Base-by-base conservation (phyloP, 2,113 vertebrate species). In the Amphiprion percula region DNA sequence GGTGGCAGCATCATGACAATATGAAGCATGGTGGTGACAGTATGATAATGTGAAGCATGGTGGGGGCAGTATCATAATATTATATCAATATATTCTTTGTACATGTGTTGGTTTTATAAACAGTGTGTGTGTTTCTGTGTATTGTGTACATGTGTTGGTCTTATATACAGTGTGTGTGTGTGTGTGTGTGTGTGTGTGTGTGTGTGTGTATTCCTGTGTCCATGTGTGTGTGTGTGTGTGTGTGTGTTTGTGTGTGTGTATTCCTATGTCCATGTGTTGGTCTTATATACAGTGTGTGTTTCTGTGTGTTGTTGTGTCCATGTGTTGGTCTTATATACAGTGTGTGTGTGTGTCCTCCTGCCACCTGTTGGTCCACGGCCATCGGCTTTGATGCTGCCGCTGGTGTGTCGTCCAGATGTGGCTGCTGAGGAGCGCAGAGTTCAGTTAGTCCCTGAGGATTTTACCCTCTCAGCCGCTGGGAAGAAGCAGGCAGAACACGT, bases 331-430 rank as follows among this genome's bases (percentile, higher is more conserved):
- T 65, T 26, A 50, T 21, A 21, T 41, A 26, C 66, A 15, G 56
- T 79, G 67, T 55, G 83, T 87, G 17, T 44, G 41, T 14, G 24
- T 0, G 26, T 28, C 41, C 28, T 52, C 60, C 54, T 49, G 53
- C 73, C 83, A 82, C 83, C 79, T 89, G 85, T 68, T 71, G 17
- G 41, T 83, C 54, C 65, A n/a, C 47, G 47, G 37, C 5, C 67
- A 61, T 44, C 6, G 70, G 55, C 85, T 93, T 93, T 91, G 91
- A 94, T 89, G 88, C 83, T 16, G 64, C 61, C 79, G 56, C 49
- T 81, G 70, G 84, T 79, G 85, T 90, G 87, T 87, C 77, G 65
- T 82, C 90, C 94, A 95, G 89, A 94, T 94, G 93, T 91, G 86
- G 73, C 28, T 5, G 79, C 74, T 80, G 77, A 79, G 65, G 62